These are phyloP conservation scores for Chrysopilus asiliformis DNA, from an alignment of 2,888 invertebrate species.

Conservation along the genomic window DNA sequence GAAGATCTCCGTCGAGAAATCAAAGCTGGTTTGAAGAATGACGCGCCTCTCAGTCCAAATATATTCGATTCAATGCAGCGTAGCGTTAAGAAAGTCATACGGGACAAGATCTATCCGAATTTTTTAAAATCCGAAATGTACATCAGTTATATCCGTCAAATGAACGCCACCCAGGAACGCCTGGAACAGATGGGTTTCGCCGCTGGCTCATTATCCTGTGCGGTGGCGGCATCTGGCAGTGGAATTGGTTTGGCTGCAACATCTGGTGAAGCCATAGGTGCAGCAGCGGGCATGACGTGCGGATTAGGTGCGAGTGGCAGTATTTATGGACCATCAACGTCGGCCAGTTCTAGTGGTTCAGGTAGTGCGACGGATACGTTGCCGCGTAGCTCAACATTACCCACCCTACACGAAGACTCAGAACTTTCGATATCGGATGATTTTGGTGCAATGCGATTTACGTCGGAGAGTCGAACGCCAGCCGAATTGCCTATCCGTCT, in stretches of 20 bases:
- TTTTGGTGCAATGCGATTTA: constrained; percentile 26
- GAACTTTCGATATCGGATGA: constrained; percentile 45
- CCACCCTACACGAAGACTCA: constrained; percentile 77
- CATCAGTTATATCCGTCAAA: constrained; percentile 66
- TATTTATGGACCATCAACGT: constrained; percentile 33
- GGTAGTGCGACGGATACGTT: constrained; percentile 36
- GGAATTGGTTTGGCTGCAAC: constrained; percentile 10
- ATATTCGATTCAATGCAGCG: constrained; percentile 77
- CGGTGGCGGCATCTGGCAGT: not conserved
- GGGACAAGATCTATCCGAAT: constrained; percentile 78
- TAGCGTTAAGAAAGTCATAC: constrained; percentile 68
- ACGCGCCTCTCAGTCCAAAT: constrained; percentile 54
- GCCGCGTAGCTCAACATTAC: constrained; percentile 47
- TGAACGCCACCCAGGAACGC: constrained; percentile 39
- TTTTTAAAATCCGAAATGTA: constrained; percentile 89
- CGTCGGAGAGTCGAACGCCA: constrained; percentile 23
- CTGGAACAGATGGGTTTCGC: too few species aligned
- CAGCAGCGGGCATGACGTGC: constrained; percentile 19
- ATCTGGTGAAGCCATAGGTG: constrained; percentile 17
- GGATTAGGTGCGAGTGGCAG: constrained; percentile 15
- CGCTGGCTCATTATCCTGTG: constrained; percentile 18
- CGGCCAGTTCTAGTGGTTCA: constrained; percentile 35
- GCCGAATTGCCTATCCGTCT: constrained; percentile 44
- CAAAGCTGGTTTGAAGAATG: constrained; percentile 56
- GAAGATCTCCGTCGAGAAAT: constrained; percentile 69